A percentile compares a stretch with the other conserved stretches of the same genome.
These are phyloP conservation scores for Hyposoter dolosus DNA, from an alignment of 2,888 invertebrate genomes.

Conservation along the genomic window DNA sequence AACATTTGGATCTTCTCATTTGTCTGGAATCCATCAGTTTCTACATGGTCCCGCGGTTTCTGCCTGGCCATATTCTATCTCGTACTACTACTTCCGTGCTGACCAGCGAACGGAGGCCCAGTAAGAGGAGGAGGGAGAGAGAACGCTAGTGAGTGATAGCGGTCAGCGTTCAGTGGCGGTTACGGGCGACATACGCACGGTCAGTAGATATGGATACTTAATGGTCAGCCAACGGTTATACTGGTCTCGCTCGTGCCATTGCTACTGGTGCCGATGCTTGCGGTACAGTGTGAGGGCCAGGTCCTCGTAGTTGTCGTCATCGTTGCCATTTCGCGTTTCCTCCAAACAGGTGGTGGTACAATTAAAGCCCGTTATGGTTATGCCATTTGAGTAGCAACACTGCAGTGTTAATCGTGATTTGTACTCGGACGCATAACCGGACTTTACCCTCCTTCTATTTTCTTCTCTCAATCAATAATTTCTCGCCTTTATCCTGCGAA, in stretches of 20 bases:
- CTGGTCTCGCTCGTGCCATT: constrained; percentile 36
- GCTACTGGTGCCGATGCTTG: constrained; percentile 63
- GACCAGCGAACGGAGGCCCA: not conserved
- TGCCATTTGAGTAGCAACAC: constrained; percentile 69
- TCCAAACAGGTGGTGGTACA: constrained; percentile 81
- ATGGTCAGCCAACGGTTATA: constrained; percentile 63
- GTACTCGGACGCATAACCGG: not conserved
- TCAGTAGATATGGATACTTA: constrained; percentile 65
- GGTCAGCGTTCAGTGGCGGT: constrained; percentile 30
- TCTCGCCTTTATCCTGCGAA: constrained; percentile 16
- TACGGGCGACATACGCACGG: constrained; percentile 48
- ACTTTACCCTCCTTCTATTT: not conserved
- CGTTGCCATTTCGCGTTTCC: constrained; percentile 47
- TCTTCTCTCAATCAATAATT: not conserved
- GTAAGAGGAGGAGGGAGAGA: constrained; percentile 10
- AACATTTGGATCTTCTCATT: constrained; percentile 39
- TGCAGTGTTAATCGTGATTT: constrained; percentile 33
- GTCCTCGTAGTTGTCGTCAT: constrained; percentile 53
- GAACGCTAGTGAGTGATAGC: constrained; percentile 46
- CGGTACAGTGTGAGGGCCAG: constrained; percentile 74
- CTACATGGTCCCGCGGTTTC: constrained; percentile 29
- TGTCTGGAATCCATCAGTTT: constrained; percentile 25
- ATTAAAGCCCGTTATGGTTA: constrained; percentile 82
- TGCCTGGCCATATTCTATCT: constrained; percentile 58
- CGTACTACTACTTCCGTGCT: constrained; percentile 50